Evolutionary conservation across 23 tunicate genomes (phyloP).

Genomic region (Aplidium turbinatum): DNA sequence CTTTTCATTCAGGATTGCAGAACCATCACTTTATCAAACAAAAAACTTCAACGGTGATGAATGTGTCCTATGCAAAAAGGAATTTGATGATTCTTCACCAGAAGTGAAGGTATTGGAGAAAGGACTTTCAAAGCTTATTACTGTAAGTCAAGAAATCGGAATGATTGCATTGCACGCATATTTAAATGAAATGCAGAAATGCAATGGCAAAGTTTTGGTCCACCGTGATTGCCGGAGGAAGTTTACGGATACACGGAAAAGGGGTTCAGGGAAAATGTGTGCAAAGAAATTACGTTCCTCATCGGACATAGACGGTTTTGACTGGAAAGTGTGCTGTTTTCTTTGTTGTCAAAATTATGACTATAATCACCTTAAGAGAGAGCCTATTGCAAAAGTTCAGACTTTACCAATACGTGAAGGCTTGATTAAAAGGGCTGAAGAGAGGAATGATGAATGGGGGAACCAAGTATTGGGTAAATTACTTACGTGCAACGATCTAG

Average conservation of each 20-base stretch:
- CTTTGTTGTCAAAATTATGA: neutral
- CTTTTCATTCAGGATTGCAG: neutral
- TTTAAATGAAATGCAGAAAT: too few relatives aligned
- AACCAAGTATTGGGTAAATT: neutral
- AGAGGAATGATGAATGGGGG: constrained; percentile 11
- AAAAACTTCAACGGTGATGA: neutral
- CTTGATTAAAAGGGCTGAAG: neutral
- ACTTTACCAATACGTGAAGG: neutral
- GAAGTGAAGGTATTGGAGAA: too few relatives aligned
- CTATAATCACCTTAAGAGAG: neutral
- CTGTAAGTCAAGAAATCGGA: too few relatives aligned
- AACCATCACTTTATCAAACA: neutral
- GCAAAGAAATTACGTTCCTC: too few relatives aligned
- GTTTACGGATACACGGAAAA: too few relatives aligned
- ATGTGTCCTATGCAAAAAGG: neutral
- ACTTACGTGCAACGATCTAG: neutral
- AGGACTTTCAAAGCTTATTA: too few relatives aligned
- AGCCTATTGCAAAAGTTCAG: neutral
- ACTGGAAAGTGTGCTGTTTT: constrained; percentile 1
- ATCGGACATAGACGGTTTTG: neutral
- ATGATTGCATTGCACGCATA: too few relatives aligned
- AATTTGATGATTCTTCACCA: too few relatives aligned
- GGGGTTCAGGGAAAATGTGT: too few relatives aligned
- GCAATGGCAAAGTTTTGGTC: too few relatives aligned
- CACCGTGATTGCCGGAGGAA: too few relatives aligned